Percentiles rank a stretch among this genome's conserved stretches.
Evolutionary conservation across 2,113 vertebrate species (phyloP).

Genomic region (Sapajus apella): DNA sequence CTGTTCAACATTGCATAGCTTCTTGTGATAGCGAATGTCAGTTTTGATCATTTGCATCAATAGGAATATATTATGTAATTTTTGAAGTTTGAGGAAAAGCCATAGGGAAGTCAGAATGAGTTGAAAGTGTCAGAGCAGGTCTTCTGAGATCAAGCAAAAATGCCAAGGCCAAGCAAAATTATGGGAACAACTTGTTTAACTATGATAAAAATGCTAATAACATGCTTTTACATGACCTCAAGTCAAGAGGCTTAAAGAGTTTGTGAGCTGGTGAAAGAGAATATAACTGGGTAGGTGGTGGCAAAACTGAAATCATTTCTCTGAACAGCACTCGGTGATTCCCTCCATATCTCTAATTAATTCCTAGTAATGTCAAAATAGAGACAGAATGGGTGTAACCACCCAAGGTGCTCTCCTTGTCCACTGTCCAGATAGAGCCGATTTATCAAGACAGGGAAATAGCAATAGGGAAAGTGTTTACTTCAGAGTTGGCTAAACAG

Average conservation of each 20-base stretch:
- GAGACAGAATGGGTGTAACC: neutral
- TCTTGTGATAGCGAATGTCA: neutral
- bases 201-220: neutral
- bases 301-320: neutral
- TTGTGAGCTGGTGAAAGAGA: neutral
- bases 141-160: constrained; percentile 50
- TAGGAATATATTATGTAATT: neutral
- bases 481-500: too few relatives aligned
- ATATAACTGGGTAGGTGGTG: too few relatives aligned
- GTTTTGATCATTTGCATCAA: constrained; percentile 38
- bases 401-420: too few relatives aligned
- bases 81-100: constrained; percentile 22
- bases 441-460: too few relatives aligned
- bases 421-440: too few relatives aligned
- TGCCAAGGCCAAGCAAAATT: constrained; percentile 55
- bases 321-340: neutral
- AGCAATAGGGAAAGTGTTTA: too few relatives aligned
- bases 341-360: neutral
- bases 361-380: neutral
- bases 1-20: neutral
- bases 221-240: neutral
- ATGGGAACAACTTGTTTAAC: constrained; percentile 45
- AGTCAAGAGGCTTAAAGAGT: neutral
- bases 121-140: constrained; percentile 36
- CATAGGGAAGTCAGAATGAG: constrained; percentile 45